Base-by-base conservation (phyloP, 1,140 invertebrate species). In the Nomia melanderi region DNA sequence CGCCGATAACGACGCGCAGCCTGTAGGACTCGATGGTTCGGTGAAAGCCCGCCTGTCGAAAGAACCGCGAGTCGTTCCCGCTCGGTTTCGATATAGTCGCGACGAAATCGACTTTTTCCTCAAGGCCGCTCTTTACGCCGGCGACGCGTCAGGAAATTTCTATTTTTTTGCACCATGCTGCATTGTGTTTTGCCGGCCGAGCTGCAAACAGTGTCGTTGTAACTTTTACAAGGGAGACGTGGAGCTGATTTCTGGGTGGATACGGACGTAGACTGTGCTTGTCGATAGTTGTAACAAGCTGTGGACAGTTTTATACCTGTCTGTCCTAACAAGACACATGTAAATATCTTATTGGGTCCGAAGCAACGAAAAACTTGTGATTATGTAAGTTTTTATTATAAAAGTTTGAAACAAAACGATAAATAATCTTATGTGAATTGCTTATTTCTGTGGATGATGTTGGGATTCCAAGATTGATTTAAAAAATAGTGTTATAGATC, bases 1-100 rank as follows among this genome's bases (percentile, higher is more conserved):
- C 54, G 64, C 78, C 73, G 84, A 87, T 87, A 87, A 86, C 84
- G 82, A 80, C 79, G 65, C 75, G n/a, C 41, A 27, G 53, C 57
- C 71, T 44, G 47, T 62, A 44, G 3, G 62, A 67, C 65, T 72
- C 73, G 74, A 83, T 83, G 82, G 69, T 54, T 80, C 60, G 64
- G 33, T 64, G 74, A 84, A 83, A 83, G 74, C 75, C 67, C 50
- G 39, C 36, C 71, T 78, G 76, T 79, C 82, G 62, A 77, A 80
- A 25, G 56, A 60, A 77, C 80, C 72, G 62, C 73, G 63, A 63
- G 53, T 80, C 69, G 47, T 63, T 76, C n/a, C n/a, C 41, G 39
- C 54, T 33, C 8, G 39, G 14, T 53, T 41, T 23, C 20, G 9
- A n/a, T 39, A 62, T 1, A 31, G 31, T 62, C n/a, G 33, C 7